Percentiles rank a stretch among this genome's conserved stretches.
Evolutionary conservation across 1,140 invertebrate species (phyloP).

Genomic region (Phymorhynchus buccinoides): DNA sequence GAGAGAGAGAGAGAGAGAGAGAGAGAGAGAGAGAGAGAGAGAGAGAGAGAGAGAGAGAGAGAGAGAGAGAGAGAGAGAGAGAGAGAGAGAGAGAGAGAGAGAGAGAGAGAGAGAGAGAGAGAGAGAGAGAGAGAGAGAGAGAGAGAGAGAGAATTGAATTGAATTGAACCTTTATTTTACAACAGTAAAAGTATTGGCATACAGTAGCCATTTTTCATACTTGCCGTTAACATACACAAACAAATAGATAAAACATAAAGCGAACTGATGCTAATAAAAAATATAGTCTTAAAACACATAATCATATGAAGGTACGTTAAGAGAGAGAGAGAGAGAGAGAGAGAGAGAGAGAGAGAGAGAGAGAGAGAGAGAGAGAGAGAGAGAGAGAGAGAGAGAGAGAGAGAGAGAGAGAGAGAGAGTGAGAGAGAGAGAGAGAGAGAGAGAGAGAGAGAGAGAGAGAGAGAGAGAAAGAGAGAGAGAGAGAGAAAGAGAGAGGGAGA

Average conservation of each 20-base stretch:
- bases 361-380: neutral
- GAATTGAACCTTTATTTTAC: no score
- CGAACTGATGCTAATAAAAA: no score
- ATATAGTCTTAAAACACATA: no score
- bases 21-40: neutral
- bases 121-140: neutral
- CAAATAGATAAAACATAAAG: no score
- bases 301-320: no score
- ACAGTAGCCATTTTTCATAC: no score
- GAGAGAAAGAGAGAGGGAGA: no score
- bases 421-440: neutral
- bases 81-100: neutral
- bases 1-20: neutral
- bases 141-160: no score
- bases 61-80: neutral
- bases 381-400: neutral
- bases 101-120: neutral
- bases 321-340: constrained; percentile 24
- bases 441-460: constrained; percentile 3
- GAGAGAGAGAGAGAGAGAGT: neutral
- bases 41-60: neutral
- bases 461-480: no score
- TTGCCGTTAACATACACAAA: no score
- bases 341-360: constrained; percentile 7
- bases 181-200: no score